Percentiles rank a stretch among this genome's conserved stretches.
phyloP scores from a whole-genome alignment of 1,140 invertebrate species.

The Reticulitermes speratus region DNA sequence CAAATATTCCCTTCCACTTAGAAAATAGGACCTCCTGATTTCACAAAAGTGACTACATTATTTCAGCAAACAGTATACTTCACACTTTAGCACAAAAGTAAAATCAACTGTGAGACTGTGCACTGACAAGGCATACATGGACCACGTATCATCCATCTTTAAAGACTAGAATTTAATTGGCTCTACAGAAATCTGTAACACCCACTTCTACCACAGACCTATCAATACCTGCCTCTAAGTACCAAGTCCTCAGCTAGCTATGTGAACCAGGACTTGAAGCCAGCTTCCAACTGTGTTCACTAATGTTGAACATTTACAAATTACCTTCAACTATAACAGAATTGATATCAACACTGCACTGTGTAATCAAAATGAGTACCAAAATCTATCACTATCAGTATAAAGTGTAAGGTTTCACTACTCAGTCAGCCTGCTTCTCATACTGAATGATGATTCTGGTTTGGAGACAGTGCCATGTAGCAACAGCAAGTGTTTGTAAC shows the following conservation, averaged over 20 bases:
- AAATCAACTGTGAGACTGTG: not conserved
- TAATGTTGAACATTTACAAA: not conserved
- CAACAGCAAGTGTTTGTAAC: not conserved
- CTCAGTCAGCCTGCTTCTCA: not conserved
- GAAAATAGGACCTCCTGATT: not conserved
- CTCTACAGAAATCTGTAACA: not conserved
- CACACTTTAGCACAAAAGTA: not conserved
- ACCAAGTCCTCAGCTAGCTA: not conserved
- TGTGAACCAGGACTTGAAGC: not conserved
- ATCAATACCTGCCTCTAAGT: not conserved
- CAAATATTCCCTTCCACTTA: not conserved
- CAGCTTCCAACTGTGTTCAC: not conserved
- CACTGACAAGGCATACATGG: not conserved
- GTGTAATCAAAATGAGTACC: not conserved
- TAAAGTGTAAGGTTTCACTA: not conserved
- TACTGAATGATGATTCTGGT: not conserved
- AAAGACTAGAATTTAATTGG: constrained; percentile 6
- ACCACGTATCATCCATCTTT: not conserved
- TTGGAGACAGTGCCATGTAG: not conserved
- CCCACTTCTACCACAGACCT: not conserved
- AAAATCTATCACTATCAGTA: not conserved
- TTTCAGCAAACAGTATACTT: not conserved
- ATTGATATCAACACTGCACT: not conserved
- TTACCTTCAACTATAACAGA: not conserved
- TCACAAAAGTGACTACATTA: not conserved